These are phyloP conservation scores for Drosophila mettleri DNA, from an alignment of 2,888 invertebrate species.

Conservation along the genomic window DNA sequence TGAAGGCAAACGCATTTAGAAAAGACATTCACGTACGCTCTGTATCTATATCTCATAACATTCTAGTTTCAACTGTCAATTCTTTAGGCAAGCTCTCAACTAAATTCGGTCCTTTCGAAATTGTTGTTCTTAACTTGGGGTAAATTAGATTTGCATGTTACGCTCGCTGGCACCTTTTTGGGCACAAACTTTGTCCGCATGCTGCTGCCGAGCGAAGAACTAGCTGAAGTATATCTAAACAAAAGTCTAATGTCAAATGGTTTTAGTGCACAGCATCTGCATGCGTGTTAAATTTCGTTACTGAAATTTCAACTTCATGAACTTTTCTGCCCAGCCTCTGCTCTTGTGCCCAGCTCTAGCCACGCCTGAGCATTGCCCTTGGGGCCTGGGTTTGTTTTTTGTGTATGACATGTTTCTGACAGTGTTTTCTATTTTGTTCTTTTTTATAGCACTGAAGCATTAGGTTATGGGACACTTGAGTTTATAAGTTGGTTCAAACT, in stretches of 20 bases:
- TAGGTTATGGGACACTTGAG: neutral
- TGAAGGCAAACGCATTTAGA: neutral
- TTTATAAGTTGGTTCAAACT: slow-evolving; percentile 6
- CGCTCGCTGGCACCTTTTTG: slow-evolving; percentile 54
- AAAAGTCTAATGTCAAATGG: slow-evolving; percentile 72
- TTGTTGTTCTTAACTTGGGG: slow-evolving; percentile 60
- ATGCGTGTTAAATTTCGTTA: slow-evolving; percentile 58
- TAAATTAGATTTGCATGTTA: slow-evolving; percentile 74
- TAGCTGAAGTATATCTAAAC: slow-evolving; percentile 54
- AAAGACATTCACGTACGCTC: neutral
- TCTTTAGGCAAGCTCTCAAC: neutral
- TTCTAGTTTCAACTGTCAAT: neutral
- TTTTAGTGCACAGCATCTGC: slow-evolving; percentile 51
- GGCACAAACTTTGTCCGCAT: slow-evolving; percentile 51
- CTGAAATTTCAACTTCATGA: slow-evolving; percentile 62
- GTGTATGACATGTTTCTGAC: slow-evolving; percentile 30
- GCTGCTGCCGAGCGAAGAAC: slow-evolving; percentile 4
- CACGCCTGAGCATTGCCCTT: neutral
- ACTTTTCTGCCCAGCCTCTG: slow-evolving; percentile 45
- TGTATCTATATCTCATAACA: neutral
- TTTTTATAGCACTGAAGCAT: neutral
- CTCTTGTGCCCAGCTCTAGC: neutral
- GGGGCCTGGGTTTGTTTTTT: slow-evolving; percentile 18
- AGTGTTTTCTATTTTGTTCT: slow-evolving; percentile 9
- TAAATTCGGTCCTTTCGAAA: slow-evolving; percentile 21